phyloP scores from a whole-genome alignment of 2,113 vertebrate genomes.

The Neotoma lepida region DNA sequence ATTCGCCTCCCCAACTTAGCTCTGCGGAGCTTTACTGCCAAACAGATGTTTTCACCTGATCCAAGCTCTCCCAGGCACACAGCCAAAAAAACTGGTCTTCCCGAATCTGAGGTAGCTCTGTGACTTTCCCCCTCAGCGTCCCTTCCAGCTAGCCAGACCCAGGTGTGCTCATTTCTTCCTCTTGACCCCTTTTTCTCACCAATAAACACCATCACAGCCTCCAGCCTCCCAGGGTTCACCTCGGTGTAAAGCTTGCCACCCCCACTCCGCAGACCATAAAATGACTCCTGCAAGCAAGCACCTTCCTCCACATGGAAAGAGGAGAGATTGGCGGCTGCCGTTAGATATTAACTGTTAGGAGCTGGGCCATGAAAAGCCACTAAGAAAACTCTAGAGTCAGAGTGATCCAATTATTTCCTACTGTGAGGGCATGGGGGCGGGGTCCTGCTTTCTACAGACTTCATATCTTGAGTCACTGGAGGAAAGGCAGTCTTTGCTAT shows the following conservation, averaged over 20 bases:
- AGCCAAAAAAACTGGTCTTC: slow-evolving; percentile 42
- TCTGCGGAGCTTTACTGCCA: slow-evolving; percentile 51
- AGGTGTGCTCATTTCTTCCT: slow-evolving; percentile 48
- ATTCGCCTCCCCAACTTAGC: not conserved
- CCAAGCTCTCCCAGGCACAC: slow-evolving; percentile 55
- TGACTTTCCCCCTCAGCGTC: not conserved
- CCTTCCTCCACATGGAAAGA: slow-evolving; percentile 9
- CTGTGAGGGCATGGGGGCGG: not conserved
- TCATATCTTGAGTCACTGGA: not conserved
- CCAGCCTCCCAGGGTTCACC: not conserved
- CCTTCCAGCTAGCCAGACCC: not conserved
- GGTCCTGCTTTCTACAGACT: not conserved
- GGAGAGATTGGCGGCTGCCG: not conserved
- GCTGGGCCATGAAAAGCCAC: not conserved
- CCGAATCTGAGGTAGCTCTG: not conserved
- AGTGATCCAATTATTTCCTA: not conserved
- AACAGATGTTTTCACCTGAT: slow-evolving; percentile 77
- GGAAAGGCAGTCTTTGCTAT: not conserved
- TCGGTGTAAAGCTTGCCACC: slow-evolving; percentile 26
- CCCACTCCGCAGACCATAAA: slow-evolving; percentile 41
- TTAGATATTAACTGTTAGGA: slow-evolving; percentile 51
- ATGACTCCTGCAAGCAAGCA: not conserved
- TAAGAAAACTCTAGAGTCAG: slow-evolving; percentile 53
- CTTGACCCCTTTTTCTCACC: slow-evolving; percentile 46
- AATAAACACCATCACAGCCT: slow-evolving; percentile 72